phyloP scores from a whole-genome alignment of 2,888 invertebrate species.

The Tubulanus polymorphus region DNA sequence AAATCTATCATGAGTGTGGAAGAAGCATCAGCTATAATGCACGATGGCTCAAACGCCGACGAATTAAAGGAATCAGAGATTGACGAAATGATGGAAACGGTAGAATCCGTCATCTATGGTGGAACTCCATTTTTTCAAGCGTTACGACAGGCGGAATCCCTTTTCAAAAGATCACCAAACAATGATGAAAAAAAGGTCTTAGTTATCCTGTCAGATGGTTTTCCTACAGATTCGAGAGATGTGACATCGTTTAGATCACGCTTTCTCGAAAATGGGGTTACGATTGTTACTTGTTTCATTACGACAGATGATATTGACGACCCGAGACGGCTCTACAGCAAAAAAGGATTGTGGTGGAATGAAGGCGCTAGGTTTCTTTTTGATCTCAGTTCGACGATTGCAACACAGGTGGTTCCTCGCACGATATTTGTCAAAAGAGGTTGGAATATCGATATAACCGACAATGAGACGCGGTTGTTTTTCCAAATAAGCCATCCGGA shows the following conservation, averaged over 20 bases:
- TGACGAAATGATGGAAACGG: background rate
- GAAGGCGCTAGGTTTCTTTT: background rate
- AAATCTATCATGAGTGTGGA: background rate
- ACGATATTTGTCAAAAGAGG: background rate
- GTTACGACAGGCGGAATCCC: background rate
- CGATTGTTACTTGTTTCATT: background rate
- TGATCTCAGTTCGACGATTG: background rate
- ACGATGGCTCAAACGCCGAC: background rate
- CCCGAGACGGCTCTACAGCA: background rate
- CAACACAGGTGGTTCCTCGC: too few relatives aligned
- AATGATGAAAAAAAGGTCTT: too few relatives aligned
- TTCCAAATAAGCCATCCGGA: background rate
- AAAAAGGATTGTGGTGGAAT: background rate
- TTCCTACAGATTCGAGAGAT: background rate
- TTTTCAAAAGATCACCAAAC: too few relatives aligned
- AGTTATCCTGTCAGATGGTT: too few relatives aligned
- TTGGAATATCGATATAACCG: background rate
- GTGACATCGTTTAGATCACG: background rate
- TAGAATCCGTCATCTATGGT: background rate
- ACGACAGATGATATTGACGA: background rate
- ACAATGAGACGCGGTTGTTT: background rate
- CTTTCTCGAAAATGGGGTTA: background rate
- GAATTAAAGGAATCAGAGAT: background rate
- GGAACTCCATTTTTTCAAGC: background rate
- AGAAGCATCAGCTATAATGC: background rate